These are phyloP conservation scores for Acipenser oxyrinchus DNA, from an alignment of 2,797 vertebrate genomes.

Conservation along the genomic window DNA sequence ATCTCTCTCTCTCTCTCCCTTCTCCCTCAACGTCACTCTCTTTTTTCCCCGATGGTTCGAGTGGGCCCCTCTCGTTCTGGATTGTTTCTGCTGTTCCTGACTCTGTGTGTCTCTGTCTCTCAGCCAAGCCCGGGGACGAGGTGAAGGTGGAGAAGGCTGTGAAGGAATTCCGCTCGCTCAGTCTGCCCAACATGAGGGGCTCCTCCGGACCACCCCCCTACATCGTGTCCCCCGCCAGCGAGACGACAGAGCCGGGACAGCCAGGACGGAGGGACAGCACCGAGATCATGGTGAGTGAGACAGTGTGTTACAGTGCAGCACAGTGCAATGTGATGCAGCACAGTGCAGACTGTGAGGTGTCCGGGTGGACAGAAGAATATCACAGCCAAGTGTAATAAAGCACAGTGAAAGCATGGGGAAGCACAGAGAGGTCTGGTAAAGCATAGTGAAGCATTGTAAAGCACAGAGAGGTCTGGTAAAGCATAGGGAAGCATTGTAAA, in stretches of 20 bases:
- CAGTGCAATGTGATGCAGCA: background rate
- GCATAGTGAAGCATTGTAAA: no score
- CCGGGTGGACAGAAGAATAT: no score
- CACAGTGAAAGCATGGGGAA: no score
- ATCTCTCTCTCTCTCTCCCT: no score
- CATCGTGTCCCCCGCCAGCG: slow-evolving; percentile 48
- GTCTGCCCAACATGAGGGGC: slow-evolving; percentile 74
- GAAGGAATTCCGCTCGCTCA: slow-evolving; percentile 70
- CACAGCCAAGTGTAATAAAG: no score
- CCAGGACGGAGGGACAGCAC: slow-evolving; percentile 45
- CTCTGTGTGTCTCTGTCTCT: slow-evolving; percentile 4
- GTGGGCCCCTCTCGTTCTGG: no score
- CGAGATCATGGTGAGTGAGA: slow-evolving; percentile 57
- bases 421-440: no score
- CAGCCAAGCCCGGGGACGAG: slow-evolving; percentile 80
- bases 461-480: no score
- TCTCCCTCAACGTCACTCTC: background rate
- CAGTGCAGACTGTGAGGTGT: no score
- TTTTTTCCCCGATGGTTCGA: no score
- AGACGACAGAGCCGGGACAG: slow-evolving; percentile 52
- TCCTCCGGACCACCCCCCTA: slow-evolving; percentile 40
- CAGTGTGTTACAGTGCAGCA: no score
- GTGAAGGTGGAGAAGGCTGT: slow-evolving; percentile 81
- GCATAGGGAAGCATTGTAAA: no score
- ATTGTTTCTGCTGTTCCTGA: slow-evolving; percentile 6